phyloP scores from a whole-genome alignment of 2,797 vertebrate species.

The Sebastes iracundus region DNA sequence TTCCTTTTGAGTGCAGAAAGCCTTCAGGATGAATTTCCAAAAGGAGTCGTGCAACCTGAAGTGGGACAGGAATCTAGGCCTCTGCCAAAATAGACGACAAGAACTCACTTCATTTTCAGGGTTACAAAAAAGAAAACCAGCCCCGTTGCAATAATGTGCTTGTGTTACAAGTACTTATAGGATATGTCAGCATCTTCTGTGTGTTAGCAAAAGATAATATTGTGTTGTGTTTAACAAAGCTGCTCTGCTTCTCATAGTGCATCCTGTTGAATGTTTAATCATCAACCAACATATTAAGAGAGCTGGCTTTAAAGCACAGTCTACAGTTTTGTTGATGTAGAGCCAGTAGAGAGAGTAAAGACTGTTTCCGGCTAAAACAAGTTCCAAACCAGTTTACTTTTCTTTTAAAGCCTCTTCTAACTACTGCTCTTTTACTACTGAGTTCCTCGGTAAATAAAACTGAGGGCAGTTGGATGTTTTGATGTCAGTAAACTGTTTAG shows the following conservation, averaged over 20 bases:
- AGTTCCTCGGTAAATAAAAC: background rate
- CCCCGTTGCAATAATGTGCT: background rate
- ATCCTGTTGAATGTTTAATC: slow-evolving; percentile 8
- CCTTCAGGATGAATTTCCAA: background rate
- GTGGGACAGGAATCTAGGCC: slow-evolving; percentile 38
- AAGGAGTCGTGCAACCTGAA: slow-evolving; percentile 12
- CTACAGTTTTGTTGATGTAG: background rate
- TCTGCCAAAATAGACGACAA: slow-evolving; percentile 5
- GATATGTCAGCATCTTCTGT: background rate
- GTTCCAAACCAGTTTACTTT: background rate
- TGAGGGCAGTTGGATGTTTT: background rate
- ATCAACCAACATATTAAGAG: background rate
- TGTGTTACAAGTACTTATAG: background rate
- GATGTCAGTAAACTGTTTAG: background rate
- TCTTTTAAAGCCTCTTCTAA: background rate
- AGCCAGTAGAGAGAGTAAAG: background rate
- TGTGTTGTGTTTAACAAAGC: background rate
- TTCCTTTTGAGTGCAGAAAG: background rate
- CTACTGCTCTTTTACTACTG: no score
- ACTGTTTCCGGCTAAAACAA: background rate
- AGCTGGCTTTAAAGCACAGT: background rate
- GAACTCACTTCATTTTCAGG: background rate
- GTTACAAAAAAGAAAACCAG: background rate
- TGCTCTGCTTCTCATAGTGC: background rate
- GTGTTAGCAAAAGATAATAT: background rate